These are phyloP conservation scores for Gisinianus flammeolus DNA, from an alignment of 2,888 invertebrate species.

Conservation along the genomic window DNA sequence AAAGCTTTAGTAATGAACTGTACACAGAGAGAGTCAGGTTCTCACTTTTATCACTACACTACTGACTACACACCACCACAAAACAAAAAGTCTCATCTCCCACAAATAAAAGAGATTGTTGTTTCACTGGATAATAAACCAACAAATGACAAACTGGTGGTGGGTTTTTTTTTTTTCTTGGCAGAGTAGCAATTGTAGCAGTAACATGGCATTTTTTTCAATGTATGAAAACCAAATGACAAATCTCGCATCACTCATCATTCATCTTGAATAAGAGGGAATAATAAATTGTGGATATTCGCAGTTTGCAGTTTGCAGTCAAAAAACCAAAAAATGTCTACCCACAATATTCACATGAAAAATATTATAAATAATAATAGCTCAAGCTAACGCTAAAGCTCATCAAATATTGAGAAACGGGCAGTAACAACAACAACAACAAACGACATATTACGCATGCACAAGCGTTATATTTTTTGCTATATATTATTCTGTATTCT, in stretches of 20 bases:
- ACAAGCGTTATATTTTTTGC: background rate
- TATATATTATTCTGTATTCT: background rate
- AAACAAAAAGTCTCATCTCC: background rate
- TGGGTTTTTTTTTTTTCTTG: conserved; percentile 6
- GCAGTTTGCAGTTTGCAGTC: background rate
- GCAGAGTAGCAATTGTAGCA: background rate
- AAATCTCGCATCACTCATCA: background rate
- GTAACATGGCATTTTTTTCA: background rate
- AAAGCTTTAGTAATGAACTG: background rate
- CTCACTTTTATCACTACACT: too few relatives aligned
- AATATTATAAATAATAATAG: too few relatives aligned
- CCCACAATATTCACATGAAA: too few relatives aligned
- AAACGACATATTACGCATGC: background rate
- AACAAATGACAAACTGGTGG: background rate
- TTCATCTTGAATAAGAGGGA: background rate
- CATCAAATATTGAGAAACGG: background rate
- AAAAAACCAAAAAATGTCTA: background rate
- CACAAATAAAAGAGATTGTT: conserved; percentile 21
- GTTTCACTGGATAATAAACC: conserved; percentile 26
- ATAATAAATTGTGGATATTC: background rate
- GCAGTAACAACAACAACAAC: background rate
- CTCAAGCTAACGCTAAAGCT: too few relatives aligned
- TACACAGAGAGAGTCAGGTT: background rate
- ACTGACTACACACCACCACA: too few relatives aligned
- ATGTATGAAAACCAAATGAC: background rate